Percentiles rank a stretch among this genome's conserved stretches.
These are phyloP conservation scores for Odontomyia ornata DNA, from an alignment of 2,888 invertebrate genomes.

Conservation along the genomic window DNA sequence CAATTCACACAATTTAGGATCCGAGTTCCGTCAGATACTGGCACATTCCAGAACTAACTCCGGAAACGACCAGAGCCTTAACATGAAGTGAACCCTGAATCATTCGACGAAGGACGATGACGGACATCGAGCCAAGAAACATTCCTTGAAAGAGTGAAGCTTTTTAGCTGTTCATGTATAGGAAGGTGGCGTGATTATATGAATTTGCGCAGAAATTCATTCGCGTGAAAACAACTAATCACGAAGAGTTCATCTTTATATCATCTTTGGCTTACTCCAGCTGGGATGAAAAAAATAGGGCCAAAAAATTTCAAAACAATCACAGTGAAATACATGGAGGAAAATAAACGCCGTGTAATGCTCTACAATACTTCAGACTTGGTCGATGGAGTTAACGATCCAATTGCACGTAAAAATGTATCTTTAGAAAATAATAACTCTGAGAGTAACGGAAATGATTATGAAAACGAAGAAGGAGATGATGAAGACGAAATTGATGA, in stretches of 20 bases:
- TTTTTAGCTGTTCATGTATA: no score
- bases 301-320: conserved; percentile 60
- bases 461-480: not conserved
- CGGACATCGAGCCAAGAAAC: conserved; percentile 58
- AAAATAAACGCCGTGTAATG: conserved; percentile 57
- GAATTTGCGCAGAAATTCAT: no score
- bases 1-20: conserved; percentile 63
- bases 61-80: conserved; percentile 58
- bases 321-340: conserved; percentile 58
- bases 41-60: conserved; percentile 60
- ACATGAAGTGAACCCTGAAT: conserved; percentile 63
- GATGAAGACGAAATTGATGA: conserved; percentile 41
- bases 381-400: conserved; percentile 32
- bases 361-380: conserved; percentile 53
- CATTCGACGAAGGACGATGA: conserved; percentile 58
- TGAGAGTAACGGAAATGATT: conserved; percentile 15
- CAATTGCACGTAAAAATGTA: conserved; percentile 43
- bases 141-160: no score
- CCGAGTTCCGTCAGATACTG: conserved; percentile 57
- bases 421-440: conserved; percentile 37
- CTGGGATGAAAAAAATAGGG: conserved; percentile 62
- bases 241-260: no score
- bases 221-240: no score
- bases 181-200: no score
- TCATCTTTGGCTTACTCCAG: conserved; percentile 59